Conservation (phyloP, 2,797 vertebrate genomes). For the Pteronotus mesoamericanus region DNA sequence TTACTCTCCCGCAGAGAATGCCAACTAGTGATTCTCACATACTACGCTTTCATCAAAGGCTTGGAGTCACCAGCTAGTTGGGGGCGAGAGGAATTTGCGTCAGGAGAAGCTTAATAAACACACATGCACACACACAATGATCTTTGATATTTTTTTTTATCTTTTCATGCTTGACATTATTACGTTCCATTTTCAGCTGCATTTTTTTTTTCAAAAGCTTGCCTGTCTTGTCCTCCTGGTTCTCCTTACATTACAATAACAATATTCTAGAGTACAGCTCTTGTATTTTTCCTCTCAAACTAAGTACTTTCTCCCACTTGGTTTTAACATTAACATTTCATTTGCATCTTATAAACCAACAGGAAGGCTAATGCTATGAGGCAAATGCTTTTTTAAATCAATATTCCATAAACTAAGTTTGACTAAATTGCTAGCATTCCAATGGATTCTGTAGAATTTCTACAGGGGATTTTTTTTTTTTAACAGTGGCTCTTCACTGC, state of each 20-base stretch:
- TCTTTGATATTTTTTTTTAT: neutral
- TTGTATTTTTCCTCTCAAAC: conserved; percentile 37
- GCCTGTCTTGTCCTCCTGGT: neutral
- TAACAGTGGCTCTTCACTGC: neutral
- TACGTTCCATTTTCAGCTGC: neutral
- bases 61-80: neutral
- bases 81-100: neutral
- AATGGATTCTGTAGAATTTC: neutral
- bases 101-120: neutral
- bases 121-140: neutral
- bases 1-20: conserved; percentile 63
- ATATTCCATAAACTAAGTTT: conserved; percentile 14
- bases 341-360: conserved; percentile 49
- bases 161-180: neutral
- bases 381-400: conserved; percentile 31
- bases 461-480: conserved; percentile 25
- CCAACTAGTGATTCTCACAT: neutral
- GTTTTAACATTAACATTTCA: conserved; percentile 53
- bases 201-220: neutral
- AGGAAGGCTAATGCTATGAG: conserved; percentile 3
- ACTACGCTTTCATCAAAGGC: neutral
- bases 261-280: neutral
- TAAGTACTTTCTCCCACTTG: conserved; percentile 35
- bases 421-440: conserved; percentile 9
- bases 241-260: neutral